Base-by-base conservation (phyloP, 2,888 invertebrate genomes). In the Cheilosia scutellata region DNA sequence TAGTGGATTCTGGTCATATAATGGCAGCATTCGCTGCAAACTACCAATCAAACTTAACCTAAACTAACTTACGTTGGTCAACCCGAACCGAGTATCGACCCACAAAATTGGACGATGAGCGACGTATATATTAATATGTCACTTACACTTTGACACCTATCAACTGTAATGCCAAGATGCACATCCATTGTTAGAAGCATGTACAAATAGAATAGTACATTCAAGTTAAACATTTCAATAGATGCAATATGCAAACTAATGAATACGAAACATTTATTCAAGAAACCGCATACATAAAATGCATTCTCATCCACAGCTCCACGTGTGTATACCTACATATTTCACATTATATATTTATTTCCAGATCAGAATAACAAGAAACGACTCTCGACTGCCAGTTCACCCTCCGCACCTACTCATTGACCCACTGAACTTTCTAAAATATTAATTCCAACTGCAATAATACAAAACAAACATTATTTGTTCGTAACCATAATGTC, bases 401-500 rank as follows among this genome's bases (percentile, higher is more conserved):
- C 29, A 13, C 42, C 7, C 27, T 16, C 6, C 33, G 16, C 47
- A 4, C 16, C 16, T 2, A 37, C 5, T 42, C 58, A 40, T 6
- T 37, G 47, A 27, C 47, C 29, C 33, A 51, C 9, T 33, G 49
- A 71, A 78, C 47, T 63, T 63, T 71, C 51, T 66, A 13, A 79
- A 79, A 63, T 65, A 65, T 63, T 58, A 60, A 72, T 60, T 66
- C 51, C 27, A 53, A 58, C 79, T 53, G 51, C 65, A 66, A 72
- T 65, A 66, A 58, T 44, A 60, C 65, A 72, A 82, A 60, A 47
- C 53, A 76, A 76, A 76, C 57, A 65, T 27, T 70, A 57, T 75
- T 70, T 82, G 62, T 62, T 68, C 40, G 57, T 63, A 72, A 33
- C 66, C 55, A 63, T 49, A 40, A 66, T 79, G 63, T 77, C 82